Evolutionary conservation across 2,797 vertebrate genomes (phyloP).

Genomic region (Catostomus latipinnis): DNA sequence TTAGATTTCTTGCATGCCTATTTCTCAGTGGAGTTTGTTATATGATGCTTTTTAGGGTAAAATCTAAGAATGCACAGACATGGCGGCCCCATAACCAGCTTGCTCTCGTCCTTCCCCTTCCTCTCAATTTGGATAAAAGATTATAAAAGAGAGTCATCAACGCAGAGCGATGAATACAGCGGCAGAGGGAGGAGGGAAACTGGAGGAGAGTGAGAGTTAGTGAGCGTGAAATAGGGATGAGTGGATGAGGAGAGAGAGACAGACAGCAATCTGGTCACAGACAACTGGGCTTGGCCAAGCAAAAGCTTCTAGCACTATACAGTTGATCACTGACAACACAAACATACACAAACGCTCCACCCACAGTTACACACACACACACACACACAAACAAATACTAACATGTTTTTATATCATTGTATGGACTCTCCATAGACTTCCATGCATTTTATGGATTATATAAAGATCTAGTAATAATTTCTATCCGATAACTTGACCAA

Average conservation of each 20-base stretch:
- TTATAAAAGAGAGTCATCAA: background rate
- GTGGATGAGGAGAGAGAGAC: background rate
- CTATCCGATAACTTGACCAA: too few species aligned
- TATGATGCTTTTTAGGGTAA: background rate
- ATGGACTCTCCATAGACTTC: background rate
- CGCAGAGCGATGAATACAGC: conserved; percentile 25
- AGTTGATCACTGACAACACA: conserved; percentile 39
- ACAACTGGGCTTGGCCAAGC: conserved; percentile 33
- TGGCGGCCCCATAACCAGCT: conserved; percentile 1
- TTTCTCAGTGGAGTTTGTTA: conserved; percentile 6
- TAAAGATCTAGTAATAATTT: too few species aligned
- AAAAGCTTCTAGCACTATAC: conserved; percentile 31
- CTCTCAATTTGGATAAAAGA: conserved; percentile 31
- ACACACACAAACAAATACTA: background rate
- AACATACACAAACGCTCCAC: conserved; percentile 25
- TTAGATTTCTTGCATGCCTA: background rate
- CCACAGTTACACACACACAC: conserved; percentile 30
- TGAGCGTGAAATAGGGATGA: conserved; percentile 3
- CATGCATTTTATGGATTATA: too few species aligned
- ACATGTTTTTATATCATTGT: too few species aligned
- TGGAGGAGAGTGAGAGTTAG: conserved; percentile 7
- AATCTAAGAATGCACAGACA: background rate
- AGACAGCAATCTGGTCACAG: conserved; percentile 41
- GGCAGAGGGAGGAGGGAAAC: conserved; percentile 29
- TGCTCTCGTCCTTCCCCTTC: background rate